Evolutionary conservation across 1,140 invertebrate species (phyloP), one percentile per base, ranked within the genome.

Genomic region (Alviniconcha marisindica): DNA sequence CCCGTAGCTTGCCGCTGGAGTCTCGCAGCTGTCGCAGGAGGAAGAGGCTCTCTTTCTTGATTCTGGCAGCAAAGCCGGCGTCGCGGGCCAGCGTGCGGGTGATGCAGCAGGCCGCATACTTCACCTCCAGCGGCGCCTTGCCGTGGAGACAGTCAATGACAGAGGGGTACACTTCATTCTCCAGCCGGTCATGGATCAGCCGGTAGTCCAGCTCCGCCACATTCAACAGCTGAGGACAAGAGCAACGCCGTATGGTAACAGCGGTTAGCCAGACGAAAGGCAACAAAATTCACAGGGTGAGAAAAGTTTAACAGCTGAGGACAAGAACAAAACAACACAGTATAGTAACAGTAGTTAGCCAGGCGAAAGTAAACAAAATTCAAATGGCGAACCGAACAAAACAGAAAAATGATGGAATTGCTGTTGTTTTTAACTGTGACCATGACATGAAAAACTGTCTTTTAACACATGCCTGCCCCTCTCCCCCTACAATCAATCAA

Each of bases 81-180:
- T 84, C 54, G 28, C 42, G 66, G 15, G 86, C 79, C 18, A 90
- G 80, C 24, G 82, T 51, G 24, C 85, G 82, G 12, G 89, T 85
- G 54, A 90, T 76, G 81, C 89, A 89, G 63, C 87, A 87, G 2
- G 86, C 87, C n/a, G 82, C 84, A 69, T 90, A 90, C 54, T 90
- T 90, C 48, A 85, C 83, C 15, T 88, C 88, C 38, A 87, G 66
- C 2, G 86, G 83, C 10, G 77, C 31, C 21, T 85, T 83, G 40
- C 82, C 83, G 38, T 83, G 81, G 24, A 89, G 82, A 71, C 78
- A 69, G 7, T 84, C 56, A 66, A 89, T 40, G 51, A 88, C 38
- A 24, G 79, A 60, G 18, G 89, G 87, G 36, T 85, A 66, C 42
- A 83, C 21, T 4, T 42, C 54, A 15, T 28, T 31, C 33, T 83